Conservation (phyloP, 2,888 invertebrate species). For the Pecten maximus region DNA sequence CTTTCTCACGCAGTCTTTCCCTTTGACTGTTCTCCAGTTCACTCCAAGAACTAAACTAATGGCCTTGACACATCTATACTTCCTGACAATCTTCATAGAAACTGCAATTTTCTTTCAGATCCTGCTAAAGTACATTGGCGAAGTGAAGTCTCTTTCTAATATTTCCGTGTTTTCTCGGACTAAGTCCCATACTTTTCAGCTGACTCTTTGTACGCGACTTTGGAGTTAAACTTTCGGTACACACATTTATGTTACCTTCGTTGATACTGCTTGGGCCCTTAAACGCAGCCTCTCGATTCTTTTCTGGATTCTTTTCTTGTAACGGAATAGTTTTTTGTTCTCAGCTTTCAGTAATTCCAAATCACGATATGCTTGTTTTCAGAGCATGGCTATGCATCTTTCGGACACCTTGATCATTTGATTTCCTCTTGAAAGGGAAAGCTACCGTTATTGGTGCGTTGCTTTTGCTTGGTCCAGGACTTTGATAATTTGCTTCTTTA, state of each 20-base stretch:
- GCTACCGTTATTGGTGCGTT: neutral
- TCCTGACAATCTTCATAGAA: neutral
- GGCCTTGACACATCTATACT: slow-evolving; percentile 15
- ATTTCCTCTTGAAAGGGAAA: neutral
- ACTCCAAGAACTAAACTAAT: neutral
- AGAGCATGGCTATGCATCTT: neutral
- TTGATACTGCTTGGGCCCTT: neutral
- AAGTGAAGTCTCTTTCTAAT: slow-evolving; percentile 27
- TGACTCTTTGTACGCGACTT: neutral
- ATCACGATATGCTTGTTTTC: neutral
- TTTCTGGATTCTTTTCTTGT: neutral
- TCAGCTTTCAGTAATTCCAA: neutral
- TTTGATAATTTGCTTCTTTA: neutral
- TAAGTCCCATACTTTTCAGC: slow-evolving; percentile 17
- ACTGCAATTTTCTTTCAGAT: neutral
- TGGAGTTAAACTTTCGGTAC: neutral
- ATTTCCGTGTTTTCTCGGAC: too few relatives aligned
- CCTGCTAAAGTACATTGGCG: slow-evolving; percentile 22
- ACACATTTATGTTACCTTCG: neutral
- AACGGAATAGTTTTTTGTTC: neutral
- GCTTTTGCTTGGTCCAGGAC: neutral
- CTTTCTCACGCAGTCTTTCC: neutral
- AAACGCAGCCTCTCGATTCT: neutral
- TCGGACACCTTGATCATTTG: neutral
- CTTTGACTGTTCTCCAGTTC: neutral